Evolutionary conservation across 2,113 vertebrate species (phyloP).

Genomic region (Xenus cinereus): DNA sequence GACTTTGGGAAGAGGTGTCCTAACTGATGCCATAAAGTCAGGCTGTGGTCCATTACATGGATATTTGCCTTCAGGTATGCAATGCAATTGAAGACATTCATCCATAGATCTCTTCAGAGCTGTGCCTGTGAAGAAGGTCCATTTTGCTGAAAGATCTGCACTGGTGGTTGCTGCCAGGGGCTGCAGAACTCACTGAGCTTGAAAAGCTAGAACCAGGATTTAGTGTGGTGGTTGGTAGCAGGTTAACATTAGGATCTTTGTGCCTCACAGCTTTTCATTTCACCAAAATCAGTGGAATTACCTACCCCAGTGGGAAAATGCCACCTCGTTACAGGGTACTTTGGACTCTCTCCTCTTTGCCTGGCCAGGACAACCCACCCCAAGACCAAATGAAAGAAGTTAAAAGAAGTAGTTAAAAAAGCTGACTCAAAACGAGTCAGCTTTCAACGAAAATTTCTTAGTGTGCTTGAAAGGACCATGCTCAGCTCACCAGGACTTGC

Average conservation of each 20-base stretch:
- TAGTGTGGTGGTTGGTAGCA: background rate
- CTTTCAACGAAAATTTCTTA: background rate
- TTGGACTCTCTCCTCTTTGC: background rate
- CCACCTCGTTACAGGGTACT: background rate
- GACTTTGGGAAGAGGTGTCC: background rate
- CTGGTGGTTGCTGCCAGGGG: background rate
- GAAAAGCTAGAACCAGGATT: background rate
- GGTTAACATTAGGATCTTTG: background rate
- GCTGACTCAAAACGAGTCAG: too few species aligned
- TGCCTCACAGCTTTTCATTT: background rate
- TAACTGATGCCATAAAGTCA: accelerated
- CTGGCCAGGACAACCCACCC: accelerated
- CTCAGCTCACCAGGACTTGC: background rate
- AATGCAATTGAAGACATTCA: accelerated
- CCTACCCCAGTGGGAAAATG: background rate
- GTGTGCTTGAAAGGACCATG: background rate
- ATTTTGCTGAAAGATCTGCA: background rate
- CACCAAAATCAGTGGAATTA: background rate
- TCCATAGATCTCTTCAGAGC: background rate
- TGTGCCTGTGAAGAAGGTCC: background rate
- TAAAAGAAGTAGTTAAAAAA: background rate
- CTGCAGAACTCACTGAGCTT: background rate
- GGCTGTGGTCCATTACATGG: background rate
- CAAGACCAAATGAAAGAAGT: background rate
- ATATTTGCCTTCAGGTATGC: background rate